Percentiles rank a stretch among this genome's conserved stretches.
Conservation (phyloP, 2,113 vertebrate genomes). For the Recurvirostra avosetta region DNA sequence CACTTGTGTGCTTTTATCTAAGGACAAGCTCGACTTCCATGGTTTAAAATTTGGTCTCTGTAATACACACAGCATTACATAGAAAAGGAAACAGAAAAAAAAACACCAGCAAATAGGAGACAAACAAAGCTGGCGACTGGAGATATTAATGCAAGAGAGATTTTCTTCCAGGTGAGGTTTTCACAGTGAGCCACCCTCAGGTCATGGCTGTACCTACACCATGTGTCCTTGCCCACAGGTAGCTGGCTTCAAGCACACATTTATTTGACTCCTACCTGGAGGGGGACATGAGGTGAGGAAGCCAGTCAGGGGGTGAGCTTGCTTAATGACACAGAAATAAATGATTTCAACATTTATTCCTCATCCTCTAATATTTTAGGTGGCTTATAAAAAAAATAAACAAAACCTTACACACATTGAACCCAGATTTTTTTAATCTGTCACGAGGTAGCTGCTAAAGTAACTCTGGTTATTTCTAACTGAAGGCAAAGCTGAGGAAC, state of each 20-base stretch:
- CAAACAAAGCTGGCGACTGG: neutral
- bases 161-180: neutral
- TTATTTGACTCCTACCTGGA: rapidly evolving
- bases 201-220: neutral
- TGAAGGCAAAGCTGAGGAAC: neutral
- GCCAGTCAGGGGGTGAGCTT: neutral
- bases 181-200: neutral
- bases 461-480: neutral
- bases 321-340: neutral
- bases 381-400: too few relatives aligned
- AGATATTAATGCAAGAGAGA: neutral
- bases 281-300: neutral
- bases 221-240: neutral
- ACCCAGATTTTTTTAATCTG: neutral
- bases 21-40: neutral
- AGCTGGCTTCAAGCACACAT: neutral
- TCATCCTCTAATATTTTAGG: neutral
- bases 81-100: neutral
- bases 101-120: neutral
- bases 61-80: neutral
- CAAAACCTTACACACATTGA: neutral
- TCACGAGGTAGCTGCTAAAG: neutral
- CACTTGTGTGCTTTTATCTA: neutral
- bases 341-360: neutral
- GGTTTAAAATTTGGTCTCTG: neutral